These are phyloP conservation scores for Lasioglossum marginatum DNA, from an alignment of 2,888 invertebrate genomes.

Conservation along the genomic window DNA sequence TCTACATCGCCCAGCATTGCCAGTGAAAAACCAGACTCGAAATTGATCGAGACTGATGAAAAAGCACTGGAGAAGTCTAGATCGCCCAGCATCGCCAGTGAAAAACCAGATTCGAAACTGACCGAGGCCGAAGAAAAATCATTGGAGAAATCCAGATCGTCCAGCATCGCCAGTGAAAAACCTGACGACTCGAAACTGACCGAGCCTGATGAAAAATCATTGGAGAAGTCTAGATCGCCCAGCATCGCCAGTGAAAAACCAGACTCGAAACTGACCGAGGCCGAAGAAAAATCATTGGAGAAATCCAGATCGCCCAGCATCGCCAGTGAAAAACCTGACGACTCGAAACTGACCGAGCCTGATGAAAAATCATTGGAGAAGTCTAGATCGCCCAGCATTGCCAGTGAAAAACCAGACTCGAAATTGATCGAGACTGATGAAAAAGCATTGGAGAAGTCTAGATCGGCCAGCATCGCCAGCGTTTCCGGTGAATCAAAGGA, in stretches of 20 bases:
- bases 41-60: not conserved
- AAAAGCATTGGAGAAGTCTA: constrained; percentile 20
- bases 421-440: not conserved
- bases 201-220: too few species aligned
- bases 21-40: not conserved
- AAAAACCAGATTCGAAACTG: not conserved
- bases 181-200: too few species aligned
- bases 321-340: not conserved
- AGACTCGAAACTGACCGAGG: not conserved
- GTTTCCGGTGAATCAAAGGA: not conserved
- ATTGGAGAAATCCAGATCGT: constrained; percentile 16
- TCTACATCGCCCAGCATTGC: not conserved
- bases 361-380: constrained; percentile 28
- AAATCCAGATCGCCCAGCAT: not conserved
- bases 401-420: not conserved
- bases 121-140: constrained; percentile 1
- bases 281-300: constrained; percentile 27
- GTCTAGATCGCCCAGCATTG: not conserved
- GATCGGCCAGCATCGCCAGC: not conserved
- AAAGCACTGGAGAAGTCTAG: constrained; percentile 20
- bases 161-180: too few species aligned
- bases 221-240: too few species aligned
- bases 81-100: not conserved
- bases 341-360: not conserved
- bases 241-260: too few species aligned